Percentiles rank a stretch among this genome's conserved stretches.
Evolutionary conservation across 2,113 vertebrate genomes (phyloP).

Genomic region (Lamprotornis superbus): DNA sequence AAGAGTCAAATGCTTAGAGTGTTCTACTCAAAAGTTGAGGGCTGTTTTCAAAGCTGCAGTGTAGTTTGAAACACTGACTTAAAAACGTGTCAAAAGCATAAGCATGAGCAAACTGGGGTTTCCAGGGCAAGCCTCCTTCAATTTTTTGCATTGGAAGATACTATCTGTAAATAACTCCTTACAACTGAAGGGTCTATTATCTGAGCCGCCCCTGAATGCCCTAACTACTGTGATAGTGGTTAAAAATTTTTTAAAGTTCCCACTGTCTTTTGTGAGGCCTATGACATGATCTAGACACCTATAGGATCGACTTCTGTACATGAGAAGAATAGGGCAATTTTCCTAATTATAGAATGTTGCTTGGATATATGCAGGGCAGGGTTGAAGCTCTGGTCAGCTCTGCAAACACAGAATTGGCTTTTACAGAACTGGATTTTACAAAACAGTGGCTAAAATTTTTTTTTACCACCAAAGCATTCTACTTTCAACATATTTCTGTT

Average conservation of each 20-base stretch:
- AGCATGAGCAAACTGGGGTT: neutral
- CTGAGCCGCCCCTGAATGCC: neutral
- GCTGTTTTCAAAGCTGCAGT: neutral
- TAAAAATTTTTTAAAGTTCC: neutral
- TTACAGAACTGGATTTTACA: neutral
- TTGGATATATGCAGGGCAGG: neutral
- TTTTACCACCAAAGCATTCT: neutral
- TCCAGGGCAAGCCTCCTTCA: neutral
- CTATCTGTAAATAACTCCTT: neutral
- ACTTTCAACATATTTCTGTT: neutral
- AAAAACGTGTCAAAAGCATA: neutral
- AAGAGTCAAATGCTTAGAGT: neutral
- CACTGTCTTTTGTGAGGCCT: neutral
- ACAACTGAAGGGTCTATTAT: neutral
- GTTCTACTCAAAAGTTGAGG: neutral
- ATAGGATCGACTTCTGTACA: neutral
- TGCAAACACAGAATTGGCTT: neutral
- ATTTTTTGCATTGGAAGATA: neutral
- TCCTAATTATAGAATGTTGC: neutral
- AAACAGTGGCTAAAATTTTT: neutral
- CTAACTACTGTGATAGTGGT: neutral
- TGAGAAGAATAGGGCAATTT: neutral
- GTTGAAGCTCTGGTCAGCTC: neutral
- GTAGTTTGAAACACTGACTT: neutral
- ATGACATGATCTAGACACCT: neutral